phyloP scores from a whole-genome alignment of 1,140 invertebrate genomes.

The Eulimnadia texana region DNA sequence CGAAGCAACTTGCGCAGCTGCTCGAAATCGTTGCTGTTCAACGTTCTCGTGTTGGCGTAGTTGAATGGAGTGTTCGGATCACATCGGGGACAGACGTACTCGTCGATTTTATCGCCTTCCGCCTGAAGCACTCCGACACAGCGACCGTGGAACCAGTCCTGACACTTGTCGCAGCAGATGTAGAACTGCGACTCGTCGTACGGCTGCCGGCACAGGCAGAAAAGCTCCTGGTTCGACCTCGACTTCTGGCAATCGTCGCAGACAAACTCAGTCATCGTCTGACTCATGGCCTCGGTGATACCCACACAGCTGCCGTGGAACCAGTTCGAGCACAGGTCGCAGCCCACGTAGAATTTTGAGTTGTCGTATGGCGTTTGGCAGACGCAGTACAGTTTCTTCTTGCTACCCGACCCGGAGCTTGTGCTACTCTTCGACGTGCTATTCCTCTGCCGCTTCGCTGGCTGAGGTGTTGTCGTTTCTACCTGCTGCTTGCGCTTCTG shows the following conservation, averaged over 20 bases:
- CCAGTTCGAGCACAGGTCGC: constrained; percentile 94
- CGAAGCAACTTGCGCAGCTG: constrained; percentile 69
- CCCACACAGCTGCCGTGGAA: constrained; percentile 95
- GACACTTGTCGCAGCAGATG: constrained; percentile 94
- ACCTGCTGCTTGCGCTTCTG: constrained; percentile 29
- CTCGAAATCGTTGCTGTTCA: constrained; percentile 67
- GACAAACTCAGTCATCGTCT: constrained; percentile 74
- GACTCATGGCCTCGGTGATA: constrained; percentile 83
- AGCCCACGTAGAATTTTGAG: constrained; percentile 92
- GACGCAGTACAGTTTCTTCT: constrained; percentile 78
- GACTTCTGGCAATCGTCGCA: constrained; percentile 57
- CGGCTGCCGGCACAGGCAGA: constrained; percentile 87
- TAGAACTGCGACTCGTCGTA: constrained; percentile 98
- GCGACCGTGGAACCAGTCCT: constrained; percentile 97
- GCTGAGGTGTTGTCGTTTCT: constrained; percentile 16
- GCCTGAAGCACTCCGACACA: constrained; percentile 91
- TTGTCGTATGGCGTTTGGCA: constrained; percentile 91
- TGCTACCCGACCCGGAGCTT: constrained; percentile 37
- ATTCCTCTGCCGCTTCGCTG: constrained; percentile 19
- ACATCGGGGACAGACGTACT: constrained; percentile 92
- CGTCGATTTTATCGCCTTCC: constrained; percentile 86
- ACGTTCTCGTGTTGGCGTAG: constrained; percentile 74
- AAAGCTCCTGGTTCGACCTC: constrained; percentile 71
- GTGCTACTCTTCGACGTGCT: constrained; percentile 7
- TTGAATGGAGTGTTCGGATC: constrained; percentile 74